Evolutionary conservation across 2,113 vertebrate genomes (phyloP).

Genomic region (Lamprotornis superbus): DNA sequence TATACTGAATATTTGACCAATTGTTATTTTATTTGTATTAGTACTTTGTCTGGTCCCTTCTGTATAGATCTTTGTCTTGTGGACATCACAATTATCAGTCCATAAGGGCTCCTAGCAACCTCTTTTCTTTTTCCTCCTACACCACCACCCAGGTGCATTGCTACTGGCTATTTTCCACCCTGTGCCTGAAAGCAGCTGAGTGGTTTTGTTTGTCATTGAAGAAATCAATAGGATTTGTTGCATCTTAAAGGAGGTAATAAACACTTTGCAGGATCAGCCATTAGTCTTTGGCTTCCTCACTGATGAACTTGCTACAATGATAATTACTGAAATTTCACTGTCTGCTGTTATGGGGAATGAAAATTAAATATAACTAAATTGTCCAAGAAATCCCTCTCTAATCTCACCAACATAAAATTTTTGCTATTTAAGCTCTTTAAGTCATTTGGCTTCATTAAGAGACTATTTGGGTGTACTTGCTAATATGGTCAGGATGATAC

Average conservation of each 20-base stretch:
- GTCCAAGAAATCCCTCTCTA: neutral
- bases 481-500: neutral
- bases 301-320: neutral
- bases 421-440: neutral
- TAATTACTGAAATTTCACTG: neutral
- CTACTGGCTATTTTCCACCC: neutral
- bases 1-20: neutral
- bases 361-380: neutral
- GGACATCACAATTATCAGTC: neutral
- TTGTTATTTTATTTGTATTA: neutral
- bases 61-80: neutral
- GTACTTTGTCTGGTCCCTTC: neutral
- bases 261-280: neutral
- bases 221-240: neutral
- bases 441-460: neutral
- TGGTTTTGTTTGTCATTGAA: neutral
- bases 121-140: neutral
- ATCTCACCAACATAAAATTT: neutral
- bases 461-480: neutral
- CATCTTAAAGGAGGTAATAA: neutral
- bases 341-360: neutral
- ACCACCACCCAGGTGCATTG: neutral
- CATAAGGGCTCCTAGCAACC: neutral
- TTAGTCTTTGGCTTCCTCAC: neutral
- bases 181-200: neutral